Evolutionary conservation across 2,797 vertebrate species (phyloP).

Genomic region (Oreonectes daqikongensis): DNA sequence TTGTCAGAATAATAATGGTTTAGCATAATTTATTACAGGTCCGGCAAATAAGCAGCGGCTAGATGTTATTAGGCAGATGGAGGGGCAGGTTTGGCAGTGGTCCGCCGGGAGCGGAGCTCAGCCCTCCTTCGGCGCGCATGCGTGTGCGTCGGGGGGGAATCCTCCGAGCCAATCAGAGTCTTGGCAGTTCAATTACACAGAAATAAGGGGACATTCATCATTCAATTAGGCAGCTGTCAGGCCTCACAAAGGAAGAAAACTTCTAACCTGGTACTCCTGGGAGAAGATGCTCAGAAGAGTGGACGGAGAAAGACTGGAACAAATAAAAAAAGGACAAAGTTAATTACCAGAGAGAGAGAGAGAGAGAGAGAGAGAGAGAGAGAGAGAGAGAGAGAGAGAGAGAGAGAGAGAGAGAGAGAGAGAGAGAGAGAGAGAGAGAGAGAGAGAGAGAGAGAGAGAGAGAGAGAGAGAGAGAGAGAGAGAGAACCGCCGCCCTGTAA

Average conservation of each 20-base stretch:
- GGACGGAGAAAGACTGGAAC: slow-evolving; percentile 99
- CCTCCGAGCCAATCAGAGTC: slow-evolving; percentile 99
- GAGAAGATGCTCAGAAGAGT: slow-evolving; percentile 99
- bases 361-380: slow-evolving; percentile 91
- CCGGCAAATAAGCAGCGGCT: slow-evolving; percentile 99
- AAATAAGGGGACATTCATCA: slow-evolving; percentile 99
- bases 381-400: slow-evolving; percentile 96
- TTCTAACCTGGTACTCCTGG: slow-evolving; percentile 99
- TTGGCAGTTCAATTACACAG: slow-evolving; percentile 99
- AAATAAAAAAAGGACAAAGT: slow-evolving; percentile 99
- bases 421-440: too few species aligned
- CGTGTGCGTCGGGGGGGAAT: slow-evolving; percentile 78
- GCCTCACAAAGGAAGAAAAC: slow-evolving; percentile 99
- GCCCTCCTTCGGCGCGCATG: slow-evolving; percentile 73
- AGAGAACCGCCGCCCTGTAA: slow-evolving; percentile 98
- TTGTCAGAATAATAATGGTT: slow-evolving; percentile 99
- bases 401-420: slow-evolving; percentile 89
- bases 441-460: slow-evolving; percentile 81
- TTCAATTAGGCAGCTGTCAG: slow-evolving; percentile 99
- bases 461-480: slow-evolving; percentile 92
- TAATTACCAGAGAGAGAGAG: slow-evolving; percentile 99
- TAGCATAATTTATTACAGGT: slow-evolving; percentile 99
- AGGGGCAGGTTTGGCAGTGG: slow-evolving; percentile 99
- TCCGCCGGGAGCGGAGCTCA: slow-evolving; percentile 94
- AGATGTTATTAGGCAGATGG: slow-evolving; percentile 99